Base-by-base conservation (phyloP, 92 coral and sea anemone genomes). In the Zoanthus sansibaricus region DNA sequence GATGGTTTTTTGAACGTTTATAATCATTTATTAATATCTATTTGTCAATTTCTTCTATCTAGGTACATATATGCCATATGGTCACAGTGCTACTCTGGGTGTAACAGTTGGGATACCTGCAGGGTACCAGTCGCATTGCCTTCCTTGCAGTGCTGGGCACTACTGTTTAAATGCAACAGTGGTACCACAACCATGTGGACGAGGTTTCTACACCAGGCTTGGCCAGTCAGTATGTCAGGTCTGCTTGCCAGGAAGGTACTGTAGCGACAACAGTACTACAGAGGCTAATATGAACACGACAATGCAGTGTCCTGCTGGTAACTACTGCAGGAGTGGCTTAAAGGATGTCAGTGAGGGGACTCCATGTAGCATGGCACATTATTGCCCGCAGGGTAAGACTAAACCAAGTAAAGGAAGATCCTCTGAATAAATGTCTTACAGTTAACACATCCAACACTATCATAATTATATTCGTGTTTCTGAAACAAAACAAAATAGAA, bases 61-160 rank as follows among this genome's bases (percentile, higher is more conserved):
- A 96, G 99, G 99, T 48, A 97, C 98, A 13, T 97, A 92, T 86
- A 97, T 97, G 99, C 98, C 99, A 13, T 82, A 79, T 80, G 99
- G 99, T 3, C 86, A 62, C 83, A 93, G 93, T 68, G 72, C 86
- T 3, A 76, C 96, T 44, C 68, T 78, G n/a, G 56, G 77, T 37
- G 58, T 87, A 30, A 92, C 93, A 42, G 85, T 45, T 47, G 98
- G 98, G 16, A 89, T 46, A 4, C 92, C 99, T 0, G 98, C 97
- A 3, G 96, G 96, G 33, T 91, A 89, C 67, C 96, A 97, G 89
- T 87, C 91, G 6, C 90, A 91, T 84, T 97, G 99, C 71, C 87
- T 93, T 25, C 86, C 91, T 16, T 97, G 99, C 69, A 83, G 70
- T 1, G 96, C 95, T n/a, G 99, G 99, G 1, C 95, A 95, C 88